phyloP scores from a whole-genome alignment of 23 tunicate species.

The Ciona savignyi region DNA sequence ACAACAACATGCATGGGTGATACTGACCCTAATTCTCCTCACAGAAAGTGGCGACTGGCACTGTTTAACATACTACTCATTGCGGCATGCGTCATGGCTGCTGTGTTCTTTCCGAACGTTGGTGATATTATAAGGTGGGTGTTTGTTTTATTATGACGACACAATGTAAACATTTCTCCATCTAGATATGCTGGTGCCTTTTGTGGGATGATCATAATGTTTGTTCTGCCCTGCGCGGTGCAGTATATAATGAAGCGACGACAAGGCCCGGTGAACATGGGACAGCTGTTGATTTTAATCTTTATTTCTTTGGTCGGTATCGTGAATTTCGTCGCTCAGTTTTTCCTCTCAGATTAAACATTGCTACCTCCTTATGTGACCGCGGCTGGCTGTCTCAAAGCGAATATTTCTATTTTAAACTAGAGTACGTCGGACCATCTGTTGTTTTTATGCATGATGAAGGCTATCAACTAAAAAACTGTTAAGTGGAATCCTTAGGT shows the following conservation, averaged over 20 bases:
- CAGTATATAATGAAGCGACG: slow-evolving; percentile 13
- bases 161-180: too few relatives aligned
- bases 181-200: slow-evolving; percentile 78
- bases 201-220: slow-evolving; percentile 56
- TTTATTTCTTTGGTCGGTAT: slow-evolving; percentile 33
- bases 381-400: too few relatives aligned
- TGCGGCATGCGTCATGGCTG: slow-evolving; percentile 49
- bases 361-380: too few relatives aligned
- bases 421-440: too few relatives aligned
- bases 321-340: slow-evolving; percentile 51
- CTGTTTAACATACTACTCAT: slow-evolving; percentile 23
- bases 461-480: too few relatives aligned
- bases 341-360: too few relatives aligned
- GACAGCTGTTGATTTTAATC: slow-evolving; percentile 2
- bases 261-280: not conserved
- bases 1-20: too few relatives aligned
- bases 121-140: slow-evolving; percentile 73
- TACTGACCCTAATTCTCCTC: too few relatives aligned
- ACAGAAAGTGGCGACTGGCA: slow-evolving; percentile 24
- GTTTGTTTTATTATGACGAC: not conserved
- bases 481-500: too few relatives aligned
- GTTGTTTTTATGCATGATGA: too few relatives aligned
- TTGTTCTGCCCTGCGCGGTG: slow-evolving; percentile 46
- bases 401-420: too few relatives aligned
- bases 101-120: slow-evolving; percentile 82